Evolutionary conservation across 2,113 vertebrate genomes (phyloP), one percentile per base, ranked within the genome.

Genomic region (Vidua chalybeata): DNA sequence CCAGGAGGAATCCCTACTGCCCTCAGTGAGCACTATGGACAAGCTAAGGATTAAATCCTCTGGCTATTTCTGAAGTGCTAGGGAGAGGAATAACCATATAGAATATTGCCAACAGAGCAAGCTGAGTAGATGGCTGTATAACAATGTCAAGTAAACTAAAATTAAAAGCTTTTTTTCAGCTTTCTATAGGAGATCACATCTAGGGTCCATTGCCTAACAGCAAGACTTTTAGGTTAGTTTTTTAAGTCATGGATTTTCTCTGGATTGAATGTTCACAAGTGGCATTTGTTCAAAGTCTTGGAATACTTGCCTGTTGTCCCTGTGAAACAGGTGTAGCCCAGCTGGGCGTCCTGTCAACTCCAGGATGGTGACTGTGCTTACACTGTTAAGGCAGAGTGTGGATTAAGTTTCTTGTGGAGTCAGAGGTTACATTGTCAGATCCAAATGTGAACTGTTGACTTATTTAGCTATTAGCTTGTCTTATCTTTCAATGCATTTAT

Each of bases 361-460:
- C 69, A 74, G 20, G 18, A 2, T 8, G 35, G 23, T 67, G 56
- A 13, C 22, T 37, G 64, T 73, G 61, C 37, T 74, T 82, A 3
- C 58, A 14, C 15, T 28, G 27, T 72, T 75, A 61, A 52, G 52
- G 18, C 52, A 39, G 24, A 46, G 23, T 7, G 5, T 48, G 39
- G 39, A 13, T 85, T 48, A 72, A 51, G 66, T 90, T 97, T 85
- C 83, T 91, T 28, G 8, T 73, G 54, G 54, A 95, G 63, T 95
- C 58, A 59, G 85, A 94, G 93, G 16, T 83, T 49, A 31, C 0
- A 21, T 19, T 77, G 58, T 66, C 8, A 61, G 41, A n/a, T 79
- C 49, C 2, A 2, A 59, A 19, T 62, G 26, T 62, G 73, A 49
- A 35, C 31, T 49, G 6, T 51, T 87, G 37, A 71, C 59, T 35